Evolutionary conservation across 2,888 invertebrate species (phyloP), one percentile per base, ranked within the genome.

Genomic region (Macrosiphum euphorbiae): DNA sequence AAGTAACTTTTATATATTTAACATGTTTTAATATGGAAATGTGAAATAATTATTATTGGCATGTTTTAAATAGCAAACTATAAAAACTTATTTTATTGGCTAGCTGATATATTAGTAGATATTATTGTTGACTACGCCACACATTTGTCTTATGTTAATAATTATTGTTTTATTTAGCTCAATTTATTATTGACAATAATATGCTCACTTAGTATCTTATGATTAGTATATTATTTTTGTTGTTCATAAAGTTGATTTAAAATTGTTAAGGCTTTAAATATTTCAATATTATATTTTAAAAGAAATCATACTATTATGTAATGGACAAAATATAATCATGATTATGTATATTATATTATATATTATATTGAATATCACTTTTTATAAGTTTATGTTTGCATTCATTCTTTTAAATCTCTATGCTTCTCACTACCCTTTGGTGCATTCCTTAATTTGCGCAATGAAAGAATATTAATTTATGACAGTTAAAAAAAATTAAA

Each of bases 181-280:
- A 94, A 94, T 90, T 90, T 90, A 94, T 93, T 89, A 89, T 94
- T 90, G 94, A 94, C 94, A 94, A 90, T 94, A 94, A 90, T 94
- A 86, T 16, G 94, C 94, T 94, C 94, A 94, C 85, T 94, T 94
- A 94, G 94, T 94, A 86, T 44, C 50, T 94, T 90, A 90, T 86
- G 52, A 52, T 88, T 88, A 78, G 61, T 55, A 58, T 86, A 91
- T 87, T 87, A 87, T 88, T 92, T 78, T 92, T 92, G 50, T 92
- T 87, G 88, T 92, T 92, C 52, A 78, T 28, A 67, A 67, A 28
- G 87, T 50, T 28, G 88, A 67, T 58, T 50, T 13, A 44, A 78
- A 88, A 91, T 28, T 50, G 35, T 88, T 92, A 88, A 88, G 67
- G 67, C 92, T 61, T 90, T 67, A 67, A 67, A 90, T 90, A 90